Evolutionary conservation across 2,888 invertebrate genomes (phyloP).

Genomic region (Synergus japonicus): DNA sequence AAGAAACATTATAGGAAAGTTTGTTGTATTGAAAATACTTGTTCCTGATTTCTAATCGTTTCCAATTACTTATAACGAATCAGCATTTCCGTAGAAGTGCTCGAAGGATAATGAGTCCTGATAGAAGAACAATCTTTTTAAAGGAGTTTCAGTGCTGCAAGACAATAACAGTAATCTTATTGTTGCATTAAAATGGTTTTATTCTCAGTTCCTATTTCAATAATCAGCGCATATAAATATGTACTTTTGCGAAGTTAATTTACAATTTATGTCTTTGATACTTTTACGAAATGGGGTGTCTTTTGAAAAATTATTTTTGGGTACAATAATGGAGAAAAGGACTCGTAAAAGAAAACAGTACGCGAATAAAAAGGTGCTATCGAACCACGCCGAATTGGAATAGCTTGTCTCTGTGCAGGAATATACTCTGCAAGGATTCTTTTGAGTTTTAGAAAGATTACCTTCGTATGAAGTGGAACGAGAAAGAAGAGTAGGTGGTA

Average conservation of each 20-base stretch:
- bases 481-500: not conserved
- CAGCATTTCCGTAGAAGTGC: conserved; percentile 17
- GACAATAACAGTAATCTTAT: conserved; percentile 14
- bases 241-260: not conserved
- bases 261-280: not conserved
- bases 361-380: not conserved
- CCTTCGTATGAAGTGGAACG: not conserved
- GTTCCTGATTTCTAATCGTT: conserved; percentile 28
- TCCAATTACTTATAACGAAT: conserved; percentile 41
- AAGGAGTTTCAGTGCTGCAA: conserved; percentile 4
- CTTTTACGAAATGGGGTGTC: not conserved
- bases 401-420: conserved; percentile 5
- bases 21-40: conserved; percentile 10
- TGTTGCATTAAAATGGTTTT: conserved; percentile 2
- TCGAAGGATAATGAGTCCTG: not conserved
- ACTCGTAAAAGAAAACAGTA: conserved; percentile 5
- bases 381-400: conserved; percentile 13
- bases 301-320: not conserved
- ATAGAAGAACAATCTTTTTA: conserved; percentile 30
- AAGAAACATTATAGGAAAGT: not conserved
- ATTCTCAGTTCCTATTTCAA: not conserved
- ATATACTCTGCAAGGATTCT: conserved; percentile 11
- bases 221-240: not conserved
- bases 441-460: conserved; percentile 37
- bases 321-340: not conserved